phyloP scores from a whole-genome alignment of 2,797 vertebrate genomes.

The Cryptoprocta ferox region DNA sequence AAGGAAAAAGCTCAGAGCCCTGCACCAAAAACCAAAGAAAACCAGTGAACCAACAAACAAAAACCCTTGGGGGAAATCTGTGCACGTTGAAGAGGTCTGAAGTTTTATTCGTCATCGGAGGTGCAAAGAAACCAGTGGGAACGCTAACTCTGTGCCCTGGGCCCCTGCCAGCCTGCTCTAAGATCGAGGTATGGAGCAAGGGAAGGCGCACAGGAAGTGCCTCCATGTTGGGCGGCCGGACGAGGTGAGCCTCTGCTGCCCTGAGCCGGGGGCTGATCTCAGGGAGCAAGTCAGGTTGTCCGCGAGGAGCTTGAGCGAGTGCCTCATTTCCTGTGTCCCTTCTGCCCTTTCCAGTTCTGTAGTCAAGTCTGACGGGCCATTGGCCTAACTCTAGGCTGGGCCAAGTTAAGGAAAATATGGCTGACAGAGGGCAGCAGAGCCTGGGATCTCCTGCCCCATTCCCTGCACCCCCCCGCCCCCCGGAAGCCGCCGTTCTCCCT shows the following conservation, averaged over 20 bases:
- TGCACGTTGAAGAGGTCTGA: not conserved
- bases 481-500: not conserved
- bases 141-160: not conserved
- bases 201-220: rapidly evolving
- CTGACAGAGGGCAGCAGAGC: too few relatives aligned
- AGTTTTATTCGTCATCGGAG: not conserved
- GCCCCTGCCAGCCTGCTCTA: not conserved
- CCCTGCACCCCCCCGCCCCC: not conserved
- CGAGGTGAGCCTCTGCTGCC: not conserved
- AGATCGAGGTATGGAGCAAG: not conserved
- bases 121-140: not conserved
- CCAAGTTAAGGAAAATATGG: not conserved
- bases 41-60: not conserved
- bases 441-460: not conserved
- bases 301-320: not conserved
- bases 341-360: not conserved
- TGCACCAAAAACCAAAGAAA: not conserved
- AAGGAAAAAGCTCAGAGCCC: not conserved
- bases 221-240: not conserved
- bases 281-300: not conserved
- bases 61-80: not conserved
- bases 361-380: not conserved
- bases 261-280: too few relatives aligned
- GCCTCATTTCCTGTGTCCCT: rapidly evolving
- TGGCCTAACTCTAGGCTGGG: not conserved